These are phyloP conservation scores for Zosterops japonicus DNA, from an alignment of 2,113 vertebrate genomes.

Conservation along the genomic window DNA sequence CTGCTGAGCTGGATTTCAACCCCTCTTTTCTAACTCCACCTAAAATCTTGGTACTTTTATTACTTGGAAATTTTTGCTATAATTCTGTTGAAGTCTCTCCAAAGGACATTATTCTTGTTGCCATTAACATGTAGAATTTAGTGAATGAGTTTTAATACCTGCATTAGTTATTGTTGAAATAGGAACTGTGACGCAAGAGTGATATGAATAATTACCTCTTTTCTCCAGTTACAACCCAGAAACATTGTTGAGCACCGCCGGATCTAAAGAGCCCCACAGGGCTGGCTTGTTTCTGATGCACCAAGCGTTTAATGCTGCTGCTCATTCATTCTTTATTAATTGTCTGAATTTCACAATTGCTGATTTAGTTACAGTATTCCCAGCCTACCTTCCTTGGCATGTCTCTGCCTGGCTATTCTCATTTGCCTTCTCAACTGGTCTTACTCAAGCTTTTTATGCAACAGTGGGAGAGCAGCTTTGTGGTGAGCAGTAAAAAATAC, in stretches of 20 bases:
- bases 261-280: not conserved
- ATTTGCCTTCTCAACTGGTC: not conserved
- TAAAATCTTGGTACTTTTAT: not conserved
- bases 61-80: not conserved
- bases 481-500: not conserved
- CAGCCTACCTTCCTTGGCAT: not conserved
- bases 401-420: not conserved
- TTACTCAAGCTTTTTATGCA: conserved; percentile 13
- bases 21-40: not conserved
- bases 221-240: not conserved
- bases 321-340: conserved; percentile 49
- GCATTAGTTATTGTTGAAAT: not conserved
- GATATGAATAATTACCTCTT: not conserved
- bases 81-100: not conserved
- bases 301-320: not conserved
- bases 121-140: not conserved
- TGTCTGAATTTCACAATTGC: conserved; percentile 26
- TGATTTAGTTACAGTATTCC: conserved; percentile 7
- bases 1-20: not conserved
- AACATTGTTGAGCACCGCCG: not conserved
- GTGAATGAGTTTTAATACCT: not conserved
- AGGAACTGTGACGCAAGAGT: not conserved
- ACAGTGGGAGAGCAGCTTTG: not conserved
- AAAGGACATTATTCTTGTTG: not conserved
- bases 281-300: not conserved